Percentiles rank a stretch among this genome's conserved stretches.
Conservation (phyloP, 2,797 vertebrate genomes). For the Hydrocynus forskahlii region DNA sequence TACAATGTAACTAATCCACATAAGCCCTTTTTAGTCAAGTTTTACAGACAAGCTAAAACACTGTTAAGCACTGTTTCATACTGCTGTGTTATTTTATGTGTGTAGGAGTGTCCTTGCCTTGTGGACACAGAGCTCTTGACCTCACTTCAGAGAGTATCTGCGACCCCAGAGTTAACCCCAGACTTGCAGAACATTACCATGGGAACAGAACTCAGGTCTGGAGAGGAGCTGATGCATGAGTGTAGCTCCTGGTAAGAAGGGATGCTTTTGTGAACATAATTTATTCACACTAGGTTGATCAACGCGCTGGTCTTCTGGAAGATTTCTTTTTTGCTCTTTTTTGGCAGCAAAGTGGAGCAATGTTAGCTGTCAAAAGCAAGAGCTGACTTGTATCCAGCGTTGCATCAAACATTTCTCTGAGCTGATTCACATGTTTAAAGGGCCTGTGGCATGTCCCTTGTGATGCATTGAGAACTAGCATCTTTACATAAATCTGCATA, state of each 20-base stretch:
- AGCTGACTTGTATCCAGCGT: not conserved
- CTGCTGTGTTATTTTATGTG: slow-evolving; percentile 39
- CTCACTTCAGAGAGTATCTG: slow-evolving; percentile 68
- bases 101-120: slow-evolving; percentile 86
- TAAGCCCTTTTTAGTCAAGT: not conserved
- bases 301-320: not conserved
- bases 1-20: not conserved
- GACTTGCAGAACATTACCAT: slow-evolving; percentile 66
- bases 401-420: not conserved
- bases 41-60: not conserved
- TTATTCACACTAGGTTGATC: not conserved
- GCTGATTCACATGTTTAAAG: no score
- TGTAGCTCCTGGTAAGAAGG: slow-evolving; percentile 84
- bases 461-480: no score
- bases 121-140: slow-evolving; percentile 74
- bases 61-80: not conserved
- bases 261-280: not conserved
- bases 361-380: not conserved
- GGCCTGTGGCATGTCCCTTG: no score
- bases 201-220: slow-evolving; percentile 78
- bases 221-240: slow-evolving; percentile 72
- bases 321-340: not conserved
- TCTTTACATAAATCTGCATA: no score
- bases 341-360: not conserved
- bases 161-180: slow-evolving; percentile 46